Evolutionary conservation across 2,113 vertebrate genomes (phyloP).

Genomic region (Piaya cayana): DNA sequence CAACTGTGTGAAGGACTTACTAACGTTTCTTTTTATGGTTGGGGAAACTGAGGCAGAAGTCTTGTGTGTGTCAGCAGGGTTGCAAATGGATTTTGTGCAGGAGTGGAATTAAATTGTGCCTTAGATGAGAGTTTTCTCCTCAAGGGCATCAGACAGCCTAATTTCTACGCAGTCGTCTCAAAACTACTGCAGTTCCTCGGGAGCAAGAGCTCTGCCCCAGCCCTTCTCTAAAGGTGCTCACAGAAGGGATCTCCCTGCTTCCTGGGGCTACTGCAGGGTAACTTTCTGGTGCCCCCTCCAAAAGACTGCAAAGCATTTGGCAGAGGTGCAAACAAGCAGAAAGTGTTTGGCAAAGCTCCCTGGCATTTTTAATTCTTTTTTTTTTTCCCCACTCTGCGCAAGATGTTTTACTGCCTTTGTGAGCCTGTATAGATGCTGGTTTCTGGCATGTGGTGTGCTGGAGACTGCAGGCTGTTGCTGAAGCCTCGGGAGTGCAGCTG

Average conservation of each 20-base stretch:
- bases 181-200: background rate
- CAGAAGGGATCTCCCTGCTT: background rate
- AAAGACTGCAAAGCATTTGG: slow-evolving; percentile 62
- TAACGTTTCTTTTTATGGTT: background rate
- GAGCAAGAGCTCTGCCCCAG: background rate
- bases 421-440: slow-evolving; percentile 73
- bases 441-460: slow-evolving; percentile 73
- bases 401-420: slow-evolving; percentile 79
- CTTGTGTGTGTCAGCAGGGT: background rate
- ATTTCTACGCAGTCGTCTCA: background rate
- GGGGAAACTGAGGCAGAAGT: background rate
- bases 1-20: background rate
- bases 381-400: slow-evolving; percentile 16
- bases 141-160: background rate
- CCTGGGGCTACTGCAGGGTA: background rate
- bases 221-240: background rate
- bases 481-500: slow-evolving; percentile 72
- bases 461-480: slow-evolving; percentile 64
- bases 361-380: background rate
- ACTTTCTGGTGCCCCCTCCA: slow-evolving; percentile 5
- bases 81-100: background rate
- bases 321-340: background rate
- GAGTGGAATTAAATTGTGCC: background rate
- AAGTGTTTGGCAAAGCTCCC: background rate
- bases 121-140: background rate